A percentile compares a stretch with the other conserved stretches of the same genome.
phyloP scores from a whole-genome alignment of 30 jellyfish, hydroid and myxozoan genomes.

The Euphysa ruthae region DNA sequence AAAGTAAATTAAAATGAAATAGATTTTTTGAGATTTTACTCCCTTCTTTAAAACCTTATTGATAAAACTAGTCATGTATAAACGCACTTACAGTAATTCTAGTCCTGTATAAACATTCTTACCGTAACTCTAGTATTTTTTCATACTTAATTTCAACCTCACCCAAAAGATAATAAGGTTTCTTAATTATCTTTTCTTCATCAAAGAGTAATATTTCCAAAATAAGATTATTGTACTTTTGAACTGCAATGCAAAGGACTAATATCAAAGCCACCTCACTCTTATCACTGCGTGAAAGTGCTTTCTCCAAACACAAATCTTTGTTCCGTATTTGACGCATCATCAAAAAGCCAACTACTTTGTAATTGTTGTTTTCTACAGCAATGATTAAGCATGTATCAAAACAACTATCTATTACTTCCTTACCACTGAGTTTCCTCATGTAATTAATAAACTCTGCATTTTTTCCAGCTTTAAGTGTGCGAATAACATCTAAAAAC shows the following conservation, averaged over 20 bases:
- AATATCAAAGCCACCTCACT: constrained; percentile 27
- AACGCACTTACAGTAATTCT: too few species aligned
- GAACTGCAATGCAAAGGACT: constrained; percentile 65
- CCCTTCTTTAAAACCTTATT: too few species aligned
- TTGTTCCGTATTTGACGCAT: constrained; percentile 64
- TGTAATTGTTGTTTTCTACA: constrained; percentile 36
- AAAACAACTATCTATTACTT: constrained; percentile 62
- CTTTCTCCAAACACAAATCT: constrained; percentile 39
- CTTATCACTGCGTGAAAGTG: background rate
- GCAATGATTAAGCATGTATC: constrained; percentile 71
- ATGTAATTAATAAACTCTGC: background rate
- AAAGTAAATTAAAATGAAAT: too few species aligned
- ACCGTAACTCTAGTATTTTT: too few species aligned
- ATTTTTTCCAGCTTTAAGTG: background rate
- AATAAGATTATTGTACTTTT: constrained; percentile 34
- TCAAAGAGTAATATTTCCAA: too few species aligned
- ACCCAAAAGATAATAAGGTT: too few species aligned
- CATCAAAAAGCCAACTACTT: constrained; percentile 68
- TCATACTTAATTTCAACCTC: too few species aligned
- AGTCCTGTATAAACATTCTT: too few species aligned
- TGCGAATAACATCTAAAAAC: background rate
- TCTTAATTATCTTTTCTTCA: too few species aligned
- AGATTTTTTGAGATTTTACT: too few species aligned
- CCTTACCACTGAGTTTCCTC: constrained; percentile 23
- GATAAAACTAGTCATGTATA: too few species aligned